A percentile compares a stretch with the other conserved stretches of the same genome.
Evolutionary conservation across 2,888 invertebrate genomes (phyloP).

Genomic region (Cephus runcator): DNA sequence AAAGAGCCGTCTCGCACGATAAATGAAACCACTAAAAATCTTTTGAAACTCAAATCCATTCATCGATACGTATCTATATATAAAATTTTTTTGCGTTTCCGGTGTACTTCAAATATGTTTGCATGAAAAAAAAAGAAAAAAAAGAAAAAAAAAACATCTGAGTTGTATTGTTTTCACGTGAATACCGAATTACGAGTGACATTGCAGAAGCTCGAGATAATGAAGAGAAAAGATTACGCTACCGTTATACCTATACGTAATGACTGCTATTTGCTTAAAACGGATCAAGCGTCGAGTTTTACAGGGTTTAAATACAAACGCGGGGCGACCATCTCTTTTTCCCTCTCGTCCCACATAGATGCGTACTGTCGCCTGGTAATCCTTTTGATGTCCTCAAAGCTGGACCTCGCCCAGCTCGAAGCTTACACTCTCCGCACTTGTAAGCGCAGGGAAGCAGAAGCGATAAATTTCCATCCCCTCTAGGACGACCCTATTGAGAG

Average conservation of each 20-base stretch:
- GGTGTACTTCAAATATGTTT: not conserved
- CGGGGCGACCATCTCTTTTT: not conserved
- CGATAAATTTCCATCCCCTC: constrained; percentile 26
- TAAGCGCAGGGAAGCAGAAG: constrained; percentile 41
- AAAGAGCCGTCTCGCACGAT: not conserved
- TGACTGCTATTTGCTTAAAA: not conserved
- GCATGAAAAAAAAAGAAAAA: not conserved
- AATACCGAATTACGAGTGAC: not conserved
- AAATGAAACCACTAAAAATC: not conserved
- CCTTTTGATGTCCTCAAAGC: constrained; percentile 55
- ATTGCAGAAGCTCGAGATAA: not conserved
- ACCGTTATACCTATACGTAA: not conserved
- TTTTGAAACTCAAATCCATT: not conserved
- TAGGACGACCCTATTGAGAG: not conserved
- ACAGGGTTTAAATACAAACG: not conserved
- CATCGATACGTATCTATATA: not conserved
- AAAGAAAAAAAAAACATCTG: not conserved
- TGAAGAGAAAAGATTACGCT: not conserved
- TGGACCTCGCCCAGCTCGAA: constrained; percentile 29
- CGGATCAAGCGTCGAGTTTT: not conserved
- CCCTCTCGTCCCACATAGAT: not conserved
- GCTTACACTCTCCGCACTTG: constrained; percentile 37
- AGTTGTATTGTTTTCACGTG: not conserved
- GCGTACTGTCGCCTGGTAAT: constrained; percentile 39
- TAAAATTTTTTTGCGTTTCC: not conserved